Base-by-base conservation (phyloP, 37 sponge, comb jelly and placozoan genomes). In the Trichoplax adhaerens region DNA sequence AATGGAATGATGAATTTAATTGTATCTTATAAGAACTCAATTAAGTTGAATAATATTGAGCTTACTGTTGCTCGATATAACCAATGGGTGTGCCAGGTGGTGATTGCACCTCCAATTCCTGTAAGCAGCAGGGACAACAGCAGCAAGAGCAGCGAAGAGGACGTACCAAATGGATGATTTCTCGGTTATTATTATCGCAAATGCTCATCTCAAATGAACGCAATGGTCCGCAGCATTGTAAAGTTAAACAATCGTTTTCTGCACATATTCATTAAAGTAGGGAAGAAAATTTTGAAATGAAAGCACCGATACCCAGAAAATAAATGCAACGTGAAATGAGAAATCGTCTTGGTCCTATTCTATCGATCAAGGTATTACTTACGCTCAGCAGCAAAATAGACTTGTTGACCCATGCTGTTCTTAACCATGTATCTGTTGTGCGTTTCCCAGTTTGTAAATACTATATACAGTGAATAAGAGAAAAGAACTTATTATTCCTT, bases 361-460 rank as follows among this genome's bases (percentile, higher is more conserved):
- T 29, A 29, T 29, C 29, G 29, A 29, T 29, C 29, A 29, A 29
- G 29, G 29, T 29, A 29, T 29, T 12, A 60, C 87, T 49, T 62
- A 90, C 91, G 71, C 76, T 93, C 94, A 57, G 82, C 78, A 64
- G 94, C 94, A 84, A 93, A 93, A 76, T 93, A 93, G 55, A 93
- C 80, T 52, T 89, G 85, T 77, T 93, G 94, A 66, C 94, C 94
- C 49, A 93, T 78, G 52, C 87, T 76, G 73, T 93, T 93, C 58
- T 93, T 78, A 65, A 93, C 64, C 48, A 76, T 74, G 70, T 93
- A 93, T 54, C 81, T 86, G 80, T 93, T 93, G 57, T 81, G 78
- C n/a, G 84, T 86, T 74, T 93, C 94, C 75, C 75, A 93, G 1
- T 83, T 83, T 69, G 94, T 86, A 12, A 93, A 48, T 1, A 88